Percentiles rank a stretch among this genome's conserved stretches.
Conservation (phyloP, 2,113 vertebrate species). For the Mus spicilegus region DNA sequence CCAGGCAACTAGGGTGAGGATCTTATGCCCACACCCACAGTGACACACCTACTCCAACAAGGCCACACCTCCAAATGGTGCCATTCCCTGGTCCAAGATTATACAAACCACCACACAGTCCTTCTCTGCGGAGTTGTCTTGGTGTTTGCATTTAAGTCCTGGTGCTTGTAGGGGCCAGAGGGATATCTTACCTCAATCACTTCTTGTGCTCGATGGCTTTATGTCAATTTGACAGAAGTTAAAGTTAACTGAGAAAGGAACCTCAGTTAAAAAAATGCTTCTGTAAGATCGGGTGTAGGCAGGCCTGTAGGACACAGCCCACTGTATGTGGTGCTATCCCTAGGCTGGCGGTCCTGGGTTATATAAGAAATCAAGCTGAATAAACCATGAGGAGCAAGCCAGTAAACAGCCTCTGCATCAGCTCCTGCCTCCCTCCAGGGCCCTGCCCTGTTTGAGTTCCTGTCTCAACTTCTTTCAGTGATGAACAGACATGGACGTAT, state of each 20-base stretch:
- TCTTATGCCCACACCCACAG: too few relatives aligned
- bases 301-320: background rate
- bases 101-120: background rate
- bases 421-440: background rate
- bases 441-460: background rate
- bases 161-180: background rate
- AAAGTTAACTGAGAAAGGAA: background rate
- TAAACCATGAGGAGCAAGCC: background rate
- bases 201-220: background rate
- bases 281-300: background rate
- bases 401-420: background rate
- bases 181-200: background rate
- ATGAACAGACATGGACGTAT: background rate
- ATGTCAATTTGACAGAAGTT: too few relatives aligned
- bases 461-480: background rate
- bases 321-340: background rate
- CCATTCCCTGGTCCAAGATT: too few relatives aligned
- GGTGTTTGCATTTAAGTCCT: background rate
- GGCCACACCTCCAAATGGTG: too few relatives aligned
- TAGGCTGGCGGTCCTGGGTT: background rate
- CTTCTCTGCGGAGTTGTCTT: background rate
- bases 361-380: background rate
- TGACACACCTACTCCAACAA: too few relatives aligned
- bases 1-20: too few relatives aligned
- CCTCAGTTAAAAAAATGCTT: background rate